Percentiles rank a stretch among this genome's conserved stretches.
Evolutionary conservation across 2,113 vertebrate genomes (phyloP).

Genomic region (Gobius niger): DNA sequence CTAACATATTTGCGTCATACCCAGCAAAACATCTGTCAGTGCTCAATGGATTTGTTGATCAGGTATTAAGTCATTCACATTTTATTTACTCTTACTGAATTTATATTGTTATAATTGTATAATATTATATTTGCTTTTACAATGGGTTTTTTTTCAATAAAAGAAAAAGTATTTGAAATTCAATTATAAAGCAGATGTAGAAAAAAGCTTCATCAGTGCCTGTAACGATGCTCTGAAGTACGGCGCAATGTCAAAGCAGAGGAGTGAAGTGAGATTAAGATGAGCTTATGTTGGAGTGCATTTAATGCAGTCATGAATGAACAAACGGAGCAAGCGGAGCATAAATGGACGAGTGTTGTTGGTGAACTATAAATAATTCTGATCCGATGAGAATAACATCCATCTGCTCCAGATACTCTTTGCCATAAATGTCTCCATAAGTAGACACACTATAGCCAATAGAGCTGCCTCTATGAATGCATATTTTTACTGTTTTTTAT

Average conservation of each 20-base stretch:
- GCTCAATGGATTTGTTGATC: conserved; percentile 87
- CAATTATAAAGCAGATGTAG: not conserved
- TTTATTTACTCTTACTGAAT: not conserved
- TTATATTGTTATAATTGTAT: not conserved
- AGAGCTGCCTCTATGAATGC: too few relatives aligned
- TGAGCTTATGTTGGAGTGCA: conserved; percentile 19
- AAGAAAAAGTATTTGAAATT: not conserved
- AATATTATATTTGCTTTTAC: too few relatives aligned
- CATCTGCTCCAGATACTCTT: conserved; percentile 30
- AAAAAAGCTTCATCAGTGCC: not conserved
- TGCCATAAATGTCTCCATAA: not conserved
- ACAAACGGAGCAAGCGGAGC: conserved; percentile 15
- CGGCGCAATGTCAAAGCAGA: not conserved
- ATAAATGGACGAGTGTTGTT: conserved; percentile 32
- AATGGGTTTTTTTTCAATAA: not conserved
- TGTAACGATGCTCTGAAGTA: not conserved
- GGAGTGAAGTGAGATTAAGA: conserved; percentile 33
- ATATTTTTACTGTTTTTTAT: too few relatives aligned
- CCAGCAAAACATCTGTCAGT: conserved; percentile 84
- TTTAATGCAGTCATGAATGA: conserved; percentile 41
- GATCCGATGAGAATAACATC: conserved; percentile 29
- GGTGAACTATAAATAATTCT: conserved; percentile 38
- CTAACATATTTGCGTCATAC: conserved; percentile 93
- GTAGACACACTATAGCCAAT: not conserved
- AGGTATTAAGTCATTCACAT: conserved; percentile 71